Percentiles rank a stretch among this genome's conserved stretches.
These are phyloP conservation scores for Sebastes iracundus DNA, from an alignment of 2,797 vertebrate species.

Conservation along the genomic window DNA sequence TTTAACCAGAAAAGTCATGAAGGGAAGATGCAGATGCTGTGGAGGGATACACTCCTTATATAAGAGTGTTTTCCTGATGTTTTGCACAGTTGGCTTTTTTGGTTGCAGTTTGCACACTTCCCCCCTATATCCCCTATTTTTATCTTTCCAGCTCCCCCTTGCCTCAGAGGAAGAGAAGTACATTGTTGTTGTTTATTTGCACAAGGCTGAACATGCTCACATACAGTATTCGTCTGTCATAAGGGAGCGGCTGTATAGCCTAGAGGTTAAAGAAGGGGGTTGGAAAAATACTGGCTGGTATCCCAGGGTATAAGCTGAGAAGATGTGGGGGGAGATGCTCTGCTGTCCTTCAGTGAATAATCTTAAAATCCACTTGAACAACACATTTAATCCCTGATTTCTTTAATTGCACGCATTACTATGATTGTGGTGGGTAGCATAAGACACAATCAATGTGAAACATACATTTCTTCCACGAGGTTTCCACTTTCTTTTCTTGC, in stretches of 20 bases:
- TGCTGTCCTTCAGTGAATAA: conserved; percentile 9
- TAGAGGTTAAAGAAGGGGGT: conserved; percentile 15
- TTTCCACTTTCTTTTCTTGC: background rate
- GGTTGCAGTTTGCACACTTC: background rate
- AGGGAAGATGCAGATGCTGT: background rate
- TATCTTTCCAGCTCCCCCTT: conserved; percentile 12
- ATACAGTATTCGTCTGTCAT: conserved; percentile 9
- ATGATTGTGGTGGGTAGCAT: background rate
- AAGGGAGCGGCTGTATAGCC: conserved; percentile 29
- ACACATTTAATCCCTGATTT: background rate
- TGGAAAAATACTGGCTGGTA: conserved; percentile 1
- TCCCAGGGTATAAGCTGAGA: background rate
- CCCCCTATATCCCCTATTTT: conserved; percentile 51
- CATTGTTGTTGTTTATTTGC: conserved; percentile 60
- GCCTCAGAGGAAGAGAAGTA: background rate
- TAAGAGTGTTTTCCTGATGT: background rate
- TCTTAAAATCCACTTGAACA: conserved; percentile 6
- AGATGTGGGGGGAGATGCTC: background rate
- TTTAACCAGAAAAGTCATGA: background rate
- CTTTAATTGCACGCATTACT: background rate
- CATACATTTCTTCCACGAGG: background rate
- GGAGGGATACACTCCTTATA: background rate
- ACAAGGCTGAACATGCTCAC: conserved; percentile 14
- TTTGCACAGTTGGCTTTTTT: background rate
- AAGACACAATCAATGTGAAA: background rate